phyloP scores from a whole-genome alignment of 2,797 vertebrate genomes.

The Pipistrellus nathusii region DNA sequence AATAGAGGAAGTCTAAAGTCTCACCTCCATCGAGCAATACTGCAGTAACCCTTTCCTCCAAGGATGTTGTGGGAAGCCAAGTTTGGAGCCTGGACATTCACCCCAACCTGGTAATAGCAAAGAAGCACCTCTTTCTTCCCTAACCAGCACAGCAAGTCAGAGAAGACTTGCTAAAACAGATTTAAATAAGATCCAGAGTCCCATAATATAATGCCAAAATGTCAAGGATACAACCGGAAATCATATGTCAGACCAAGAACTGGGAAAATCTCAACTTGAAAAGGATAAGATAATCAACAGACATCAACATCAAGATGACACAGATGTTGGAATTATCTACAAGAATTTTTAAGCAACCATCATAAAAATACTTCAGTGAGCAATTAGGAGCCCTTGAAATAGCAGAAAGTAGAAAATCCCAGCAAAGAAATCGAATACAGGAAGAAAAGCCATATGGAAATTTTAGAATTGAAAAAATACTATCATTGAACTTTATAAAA shows the following conservation, averaged over 20 bases:
- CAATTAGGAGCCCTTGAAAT: neutral
- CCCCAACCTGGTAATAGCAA: neutral
- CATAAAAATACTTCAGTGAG: conserved; percentile 26
- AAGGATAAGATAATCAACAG: conserved; percentile 23
- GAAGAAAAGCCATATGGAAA: neutral
- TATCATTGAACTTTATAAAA: neutral
- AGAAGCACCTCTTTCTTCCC: neutral
- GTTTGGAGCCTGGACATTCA: neutral
- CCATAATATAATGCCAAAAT: neutral
- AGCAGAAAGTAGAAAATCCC: conserved; percentile 17
- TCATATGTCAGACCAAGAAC: neutral
- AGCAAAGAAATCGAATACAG: neutral
- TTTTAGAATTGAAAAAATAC: neutral
- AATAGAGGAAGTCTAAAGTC: neutral
- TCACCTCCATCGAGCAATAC: neutral
- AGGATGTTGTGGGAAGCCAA: too few species aligned
- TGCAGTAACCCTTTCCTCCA: neutral
- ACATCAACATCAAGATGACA: conserved; percentile 13
- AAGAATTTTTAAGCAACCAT: conserved; percentile 41
- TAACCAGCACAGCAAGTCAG: neutral
- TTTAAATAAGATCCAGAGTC: conserved; percentile 29
- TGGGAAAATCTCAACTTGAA: conserved; percentile 33
- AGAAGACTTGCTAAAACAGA: neutral
- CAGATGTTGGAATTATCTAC: neutral
- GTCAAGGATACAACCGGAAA: neutral